Percentiles rank a stretch among this genome's conserved stretches.
Evolutionary conservation across 2,888 invertebrate species (phyloP).

Genomic region (Priocnemis perturbator): DNA sequence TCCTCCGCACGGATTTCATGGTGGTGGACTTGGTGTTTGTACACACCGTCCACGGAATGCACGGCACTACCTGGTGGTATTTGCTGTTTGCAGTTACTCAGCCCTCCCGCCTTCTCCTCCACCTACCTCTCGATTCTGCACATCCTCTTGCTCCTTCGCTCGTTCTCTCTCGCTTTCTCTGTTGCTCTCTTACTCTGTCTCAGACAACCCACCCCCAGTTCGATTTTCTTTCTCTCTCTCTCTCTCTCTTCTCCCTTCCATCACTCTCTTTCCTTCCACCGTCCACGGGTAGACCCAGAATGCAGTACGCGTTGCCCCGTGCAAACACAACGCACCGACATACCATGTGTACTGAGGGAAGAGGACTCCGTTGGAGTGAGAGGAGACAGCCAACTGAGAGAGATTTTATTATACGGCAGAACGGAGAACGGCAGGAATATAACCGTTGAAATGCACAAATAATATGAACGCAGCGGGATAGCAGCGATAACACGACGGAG

Average conservation of each 20-base stretch:
- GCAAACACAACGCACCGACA: constrained; percentile 35
- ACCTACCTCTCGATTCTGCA: neutral
- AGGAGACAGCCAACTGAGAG: constrained; percentile 43
- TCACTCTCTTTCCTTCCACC: neutral
- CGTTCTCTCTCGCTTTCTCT: constrained; percentile 8
- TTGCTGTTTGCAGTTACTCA: constrained; percentile 66
- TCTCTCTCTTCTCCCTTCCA: neutral
- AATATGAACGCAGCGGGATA: constrained; percentile 38
- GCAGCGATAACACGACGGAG: constrained; percentile 47
- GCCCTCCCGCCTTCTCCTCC: constrained; percentile 43
- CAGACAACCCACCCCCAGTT: neutral
- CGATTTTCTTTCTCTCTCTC: neutral
- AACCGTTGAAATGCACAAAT: constrained; percentile 54
- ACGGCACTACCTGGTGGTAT: constrained; percentile 53
- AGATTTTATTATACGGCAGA: constrained; percentile 53
- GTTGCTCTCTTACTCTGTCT: neutral
- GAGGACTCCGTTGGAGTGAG: constrained; percentile 2
- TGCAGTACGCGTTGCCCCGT: constrained; percentile 42
- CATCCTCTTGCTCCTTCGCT: constrained; percentile 1
- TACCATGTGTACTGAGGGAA: constrained; percentile 31
- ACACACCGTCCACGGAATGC: constrained; percentile 46
- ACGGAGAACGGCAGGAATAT: constrained; percentile 42
- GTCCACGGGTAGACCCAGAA: constrained; percentile 23
- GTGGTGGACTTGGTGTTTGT: constrained; percentile 54
- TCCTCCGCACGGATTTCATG: constrained; percentile 47